phyloP scores from a whole-genome alignment of 2,888 invertebrate species.

The Drosophila picticornis region DNA sequence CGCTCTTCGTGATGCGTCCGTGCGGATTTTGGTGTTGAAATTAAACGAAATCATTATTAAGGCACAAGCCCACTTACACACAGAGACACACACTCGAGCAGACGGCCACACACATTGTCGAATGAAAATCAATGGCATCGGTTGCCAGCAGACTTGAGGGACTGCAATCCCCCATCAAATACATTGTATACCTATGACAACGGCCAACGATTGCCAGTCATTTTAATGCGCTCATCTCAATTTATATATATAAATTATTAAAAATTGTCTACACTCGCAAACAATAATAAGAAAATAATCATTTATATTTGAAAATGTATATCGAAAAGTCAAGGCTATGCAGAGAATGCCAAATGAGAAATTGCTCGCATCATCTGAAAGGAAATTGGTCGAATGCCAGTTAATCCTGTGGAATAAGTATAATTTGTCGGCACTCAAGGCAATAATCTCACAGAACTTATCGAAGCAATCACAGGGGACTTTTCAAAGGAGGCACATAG shows the following conservation, averaged over 20 bases:
- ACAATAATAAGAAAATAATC: not conserved
- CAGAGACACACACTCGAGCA: constrained; percentile 8
- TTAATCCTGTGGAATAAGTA: not conserved
- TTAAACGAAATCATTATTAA: constrained; percentile 47
- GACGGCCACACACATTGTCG: constrained; percentile 3
- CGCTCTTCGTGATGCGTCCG: constrained; percentile 45
- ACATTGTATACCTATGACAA: not conserved
- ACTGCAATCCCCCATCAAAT: constrained; percentile 1
- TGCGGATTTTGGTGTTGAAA: constrained; percentile 58
- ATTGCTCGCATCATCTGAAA: too few species aligned
- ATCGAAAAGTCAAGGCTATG: not conserved
- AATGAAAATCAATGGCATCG: constrained; percentile 45
- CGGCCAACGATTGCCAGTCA: not conserved
- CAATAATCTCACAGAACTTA: constrained; percentile 1
- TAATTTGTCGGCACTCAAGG: not conserved
- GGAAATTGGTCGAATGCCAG: not conserved
- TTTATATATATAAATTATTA: not conserved
- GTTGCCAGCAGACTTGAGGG: not conserved
- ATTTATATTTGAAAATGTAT: not conserved
- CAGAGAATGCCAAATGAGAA: not conserved
- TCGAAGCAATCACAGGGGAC: not conserved
- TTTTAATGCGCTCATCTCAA: not conserved
- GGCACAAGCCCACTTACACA: constrained; percentile 2
- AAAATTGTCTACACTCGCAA: not conserved
- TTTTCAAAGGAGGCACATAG: not conserved